A percentile compares a stretch with the other conserved stretches of the same genome.
These are phyloP conservation scores for Boloria euphrosyne DNA, from an alignment of 2,888 invertebrate genomes.

Conservation along the genomic window DNA sequence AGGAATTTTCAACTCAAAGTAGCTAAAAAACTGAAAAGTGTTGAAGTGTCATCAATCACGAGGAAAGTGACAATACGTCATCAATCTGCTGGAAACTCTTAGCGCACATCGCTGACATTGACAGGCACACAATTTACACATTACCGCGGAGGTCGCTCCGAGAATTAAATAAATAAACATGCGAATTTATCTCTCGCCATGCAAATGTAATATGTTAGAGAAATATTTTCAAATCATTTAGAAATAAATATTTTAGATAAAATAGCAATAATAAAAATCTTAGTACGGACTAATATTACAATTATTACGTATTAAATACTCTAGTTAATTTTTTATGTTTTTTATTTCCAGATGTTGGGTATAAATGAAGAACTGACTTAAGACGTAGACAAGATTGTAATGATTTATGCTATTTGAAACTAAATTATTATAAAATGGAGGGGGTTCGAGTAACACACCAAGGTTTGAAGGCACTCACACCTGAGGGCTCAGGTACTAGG, in stretches of 20 bases:
- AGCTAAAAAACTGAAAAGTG: slow-evolving; percentile 33
- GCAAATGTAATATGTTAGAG: background rate
- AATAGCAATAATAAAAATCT: background rate
- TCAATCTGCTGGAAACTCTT: slow-evolving; percentile 60
- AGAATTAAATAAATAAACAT: slow-evolving; percentile 18
- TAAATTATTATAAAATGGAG: slow-evolving; percentile 60
- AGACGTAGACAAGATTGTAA: slow-evolving; percentile 34
- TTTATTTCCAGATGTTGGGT: slow-evolving; percentile 47
- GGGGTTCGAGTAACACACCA: slow-evolving; percentile 83
- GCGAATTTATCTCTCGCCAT: slow-evolving; percentile 7
- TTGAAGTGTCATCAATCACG: slow-evolving; percentile 59
- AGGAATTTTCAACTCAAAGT: slow-evolving; percentile 18
- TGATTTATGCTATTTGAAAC: slow-evolving; percentile 35
- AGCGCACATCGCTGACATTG: slow-evolving; percentile 44
- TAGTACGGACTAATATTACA: background rate
- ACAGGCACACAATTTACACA: slow-evolving; percentile 41
- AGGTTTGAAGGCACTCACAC: slow-evolving; percentile 80
- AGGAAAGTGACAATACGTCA: slow-evolving; percentile 58
- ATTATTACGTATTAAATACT: slow-evolving; percentile 49
- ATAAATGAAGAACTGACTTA: slow-evolving; percentile 51
- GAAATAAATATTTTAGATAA: background rate
- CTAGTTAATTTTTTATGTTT: background rate
- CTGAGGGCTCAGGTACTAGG: slow-evolving; percentile 83
- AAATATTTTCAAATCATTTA: background rate
- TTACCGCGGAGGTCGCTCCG: slow-evolving; percentile 34